A percentile compares a stretch with the other conserved stretches of the same genome.
phyloP scores from a whole-genome alignment of 2,797 vertebrate genomes.

The Potorous gilbertii region DNA sequence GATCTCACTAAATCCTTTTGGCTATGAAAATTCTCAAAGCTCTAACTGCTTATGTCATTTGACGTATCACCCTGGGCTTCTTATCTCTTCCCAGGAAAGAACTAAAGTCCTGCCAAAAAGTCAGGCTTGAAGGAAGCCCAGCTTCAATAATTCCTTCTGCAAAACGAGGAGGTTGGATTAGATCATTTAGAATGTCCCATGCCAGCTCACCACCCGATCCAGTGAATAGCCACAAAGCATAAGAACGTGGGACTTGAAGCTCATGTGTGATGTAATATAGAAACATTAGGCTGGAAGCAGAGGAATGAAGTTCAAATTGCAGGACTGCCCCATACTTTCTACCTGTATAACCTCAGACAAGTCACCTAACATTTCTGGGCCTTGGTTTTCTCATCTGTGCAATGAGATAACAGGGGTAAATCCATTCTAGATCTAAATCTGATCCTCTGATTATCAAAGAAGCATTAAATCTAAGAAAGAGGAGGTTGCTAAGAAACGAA shows the following conservation, averaged over 20 bases:
- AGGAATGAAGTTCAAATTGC: not conserved
- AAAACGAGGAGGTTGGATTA: not conserved
- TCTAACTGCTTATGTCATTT: not conserved
- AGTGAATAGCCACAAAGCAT: not conserved
- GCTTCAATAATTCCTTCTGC: not conserved
- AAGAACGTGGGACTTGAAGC: not conserved
- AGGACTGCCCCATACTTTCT: not conserved
- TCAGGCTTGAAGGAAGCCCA: not conserved
- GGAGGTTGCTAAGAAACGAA: slow-evolving; percentile 1
- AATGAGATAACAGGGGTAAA: not conserved
- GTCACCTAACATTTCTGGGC: not conserved
- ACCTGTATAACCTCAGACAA: not conserved
- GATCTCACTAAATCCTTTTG: slow-evolving; percentile 19
- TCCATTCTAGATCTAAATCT: not conserved
- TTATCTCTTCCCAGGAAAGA: not conserved
- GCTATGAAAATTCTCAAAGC: slow-evolving; percentile 26
- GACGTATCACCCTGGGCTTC: not conserved
- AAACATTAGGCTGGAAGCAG: not conserved
- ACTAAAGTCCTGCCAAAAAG: not conserved
- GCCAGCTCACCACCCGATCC: not conserved
- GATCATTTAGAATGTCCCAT: not conserved
- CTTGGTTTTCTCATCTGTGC: not conserved
- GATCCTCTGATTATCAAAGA: slow-evolving; percentile 12
- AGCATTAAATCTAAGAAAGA: slow-evolving; percentile 30
- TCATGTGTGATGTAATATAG: not conserved